Evolutionary conservation across 1,140 invertebrate species (phyloP).

Genomic region (Eulimnadia texana): DNA sequence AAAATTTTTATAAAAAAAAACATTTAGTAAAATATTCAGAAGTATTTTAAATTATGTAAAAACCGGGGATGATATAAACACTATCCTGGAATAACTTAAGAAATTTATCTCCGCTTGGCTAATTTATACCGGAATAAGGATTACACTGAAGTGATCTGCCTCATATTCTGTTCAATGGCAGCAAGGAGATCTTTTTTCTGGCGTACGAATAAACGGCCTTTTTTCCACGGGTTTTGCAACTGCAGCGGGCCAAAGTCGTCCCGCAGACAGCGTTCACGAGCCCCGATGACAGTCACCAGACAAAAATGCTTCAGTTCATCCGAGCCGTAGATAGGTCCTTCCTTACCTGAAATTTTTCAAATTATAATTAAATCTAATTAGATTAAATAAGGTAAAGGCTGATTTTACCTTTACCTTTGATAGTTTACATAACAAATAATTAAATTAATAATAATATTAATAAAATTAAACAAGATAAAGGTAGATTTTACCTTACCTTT

Average conservation of each 20-base stretch:
- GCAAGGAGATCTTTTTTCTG: conserved; percentile 75
- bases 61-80: no score
- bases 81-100: no score
- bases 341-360: conserved; percentile 31
- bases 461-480: no score
- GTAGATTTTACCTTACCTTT: no score
- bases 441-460: no score
- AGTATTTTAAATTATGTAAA: no score
- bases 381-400: background rate
- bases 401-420: no score
- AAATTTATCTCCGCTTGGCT: no score
- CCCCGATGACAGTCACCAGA: conserved; percentile 86
- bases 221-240: conserved; percentile 87
- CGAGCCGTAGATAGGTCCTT: conserved; percentile 63
- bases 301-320: conserved; percentile 60
- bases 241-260: conserved; percentile 85
- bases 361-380: background rate
- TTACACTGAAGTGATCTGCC: conserved; percentile 23
- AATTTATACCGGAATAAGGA: no score
- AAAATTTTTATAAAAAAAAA: no score
- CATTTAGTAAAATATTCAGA: no score
- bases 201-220: conserved; percentile 76
- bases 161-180: conserved; percentile 55
- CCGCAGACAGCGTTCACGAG: conserved; percentile 72
- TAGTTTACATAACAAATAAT: no score